Base-by-base conservation (phyloP, 2,797 vertebrate species). In the Pseudochromis fuscus region DNA sequence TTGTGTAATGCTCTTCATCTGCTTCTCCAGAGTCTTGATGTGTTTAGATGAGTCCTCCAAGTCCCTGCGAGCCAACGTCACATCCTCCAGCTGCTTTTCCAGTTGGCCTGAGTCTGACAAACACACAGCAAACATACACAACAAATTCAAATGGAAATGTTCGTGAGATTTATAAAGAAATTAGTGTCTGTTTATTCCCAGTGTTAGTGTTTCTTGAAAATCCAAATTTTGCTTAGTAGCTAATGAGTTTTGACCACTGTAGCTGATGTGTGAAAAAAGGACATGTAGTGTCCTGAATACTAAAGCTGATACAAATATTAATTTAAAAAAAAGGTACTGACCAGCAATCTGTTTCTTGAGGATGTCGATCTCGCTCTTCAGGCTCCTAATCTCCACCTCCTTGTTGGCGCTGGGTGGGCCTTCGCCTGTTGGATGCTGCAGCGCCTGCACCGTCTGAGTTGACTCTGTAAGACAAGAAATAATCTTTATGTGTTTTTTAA, bases 341-440 rank as follows among this genome's bases (percentile, higher is more conserved):
- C 96, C 97, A 82, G 95, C 94, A 37, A 97, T 93, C 89, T 98
- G 96, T 83, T 97, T 97, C 93, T 95, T 98, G 69, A 99, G 91
- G 72, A 94, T 95, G 87, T 98, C 97, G 33, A 98, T 96, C 94
- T 99, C 98, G 53, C 94, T 97, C 91, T 97, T 98, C 78, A 99
- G 94, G 79, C 92, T 95, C 90, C 95, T 94, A 83, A 99, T 98
- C 94, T 99, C 98, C 85, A 95, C 91, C 90, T 99, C 98, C 92
- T 95, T 98, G 94, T 92, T 98, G 51, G 92, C 78, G 69, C 85
- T 93, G 77, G 93, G 64, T 8, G 96, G 95, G 4, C 94, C 94
- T 64, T 97, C 97, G 1, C 94, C 94, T 31, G 94, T 89, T 15
- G 95, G 94, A 86, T 98, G 95, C 77, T 99, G 97, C 35, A 98